phyloP scores from a whole-genome alignment of 2,113 vertebrate species.

The Vidua chalybeata region DNA sequence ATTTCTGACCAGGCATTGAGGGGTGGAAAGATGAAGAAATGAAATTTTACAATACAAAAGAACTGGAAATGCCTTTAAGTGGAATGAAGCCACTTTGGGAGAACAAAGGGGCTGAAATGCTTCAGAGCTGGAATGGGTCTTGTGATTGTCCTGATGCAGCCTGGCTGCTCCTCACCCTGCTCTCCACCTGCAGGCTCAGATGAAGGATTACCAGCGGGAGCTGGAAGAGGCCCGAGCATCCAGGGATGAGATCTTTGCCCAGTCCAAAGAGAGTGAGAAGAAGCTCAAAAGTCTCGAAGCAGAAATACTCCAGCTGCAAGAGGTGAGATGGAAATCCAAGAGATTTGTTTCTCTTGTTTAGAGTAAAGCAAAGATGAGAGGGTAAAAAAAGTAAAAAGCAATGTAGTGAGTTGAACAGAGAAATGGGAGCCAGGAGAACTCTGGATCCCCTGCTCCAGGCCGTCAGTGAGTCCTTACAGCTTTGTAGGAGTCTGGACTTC shows the following conservation, averaged over 20 bases:
- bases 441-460: not conserved
- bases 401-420: not conserved
- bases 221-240: slow-evolving; percentile 94
- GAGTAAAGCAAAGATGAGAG: not conserved
- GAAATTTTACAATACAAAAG: not conserved
- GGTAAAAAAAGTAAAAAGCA: not conserved
- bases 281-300: slow-evolving; percentile 93
- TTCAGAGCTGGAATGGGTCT: not conserved
- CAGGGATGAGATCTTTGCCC: slow-evolving; percentile 94
- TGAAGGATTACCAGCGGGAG: slow-evolving; percentile 97
- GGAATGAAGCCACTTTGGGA: not conserved
- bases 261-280: slow-evolving; percentile 98
- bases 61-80: not conserved
- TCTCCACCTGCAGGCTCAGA: slow-evolving; percentile 82
- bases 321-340: slow-evolving; percentile 75
- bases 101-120: not conserved
- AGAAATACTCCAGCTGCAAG: slow-evolving; percentile 94
- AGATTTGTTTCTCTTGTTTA: not conserved
- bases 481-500: not conserved
- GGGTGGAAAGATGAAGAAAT: not conserved
- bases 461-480: not conserved
- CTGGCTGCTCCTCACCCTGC: not conserved
- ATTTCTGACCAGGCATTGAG: not conserved
- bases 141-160: not conserved
- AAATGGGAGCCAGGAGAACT: not conserved